Base-by-base conservation (phyloP, 1,140 invertebrate species). In the Laupala kohalensis region DNA sequence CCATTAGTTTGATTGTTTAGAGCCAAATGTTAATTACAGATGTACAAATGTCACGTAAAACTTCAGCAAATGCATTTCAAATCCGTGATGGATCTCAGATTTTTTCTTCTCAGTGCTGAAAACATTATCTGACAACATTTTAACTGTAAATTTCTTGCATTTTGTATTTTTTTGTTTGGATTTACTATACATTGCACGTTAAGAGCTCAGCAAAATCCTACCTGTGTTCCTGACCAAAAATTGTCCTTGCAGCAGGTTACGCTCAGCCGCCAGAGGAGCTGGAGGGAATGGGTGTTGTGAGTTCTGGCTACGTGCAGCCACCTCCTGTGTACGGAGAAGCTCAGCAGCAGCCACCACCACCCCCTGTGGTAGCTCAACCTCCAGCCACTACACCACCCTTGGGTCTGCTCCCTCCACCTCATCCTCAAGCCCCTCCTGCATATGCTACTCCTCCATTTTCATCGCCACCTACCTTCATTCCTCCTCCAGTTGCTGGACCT, bases 171-270 rank as follows among this genome's bases (percentile, higher is more conserved):
- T n/a, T n/a, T n/a, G n/a, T n/a, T n/a, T n/a, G n/a, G n/a, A n/a
- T n/a, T n/a, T n/a, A n/a, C n/a, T n/a, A n/a, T n/a, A n/a, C n/a
- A n/a, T 53, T 53, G 37, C 37, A 53, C 19, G 37, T 9, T 19
- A 9, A 53, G 37, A 53, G 37, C 37, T 13, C 4, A 19, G 37
- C 37, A 9, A 53, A 53, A 53, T 53, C 37, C 37, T 53, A 19
- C 37, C 37, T 53, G 37, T 53, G 37, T 9, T 19, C 37, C 37
- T n/a, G n/a, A 53, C 37, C 23, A 23, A 12, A 23, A 66, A 0
- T 67, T 74, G 5, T 75, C 75, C 6, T 73, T 77, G 25, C 72
- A 75, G 25, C 74, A 74, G 73, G 73, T 72, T 73, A 70, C 70
- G 66, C 65, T 25, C 27, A 27, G 19, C 71, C 67, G 71, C 71